Percentiles rank a stretch among this genome's conserved stretches.
Conservation (phyloP, 2,113 vertebrate genomes). For the Hipposideros armiger region DNA sequence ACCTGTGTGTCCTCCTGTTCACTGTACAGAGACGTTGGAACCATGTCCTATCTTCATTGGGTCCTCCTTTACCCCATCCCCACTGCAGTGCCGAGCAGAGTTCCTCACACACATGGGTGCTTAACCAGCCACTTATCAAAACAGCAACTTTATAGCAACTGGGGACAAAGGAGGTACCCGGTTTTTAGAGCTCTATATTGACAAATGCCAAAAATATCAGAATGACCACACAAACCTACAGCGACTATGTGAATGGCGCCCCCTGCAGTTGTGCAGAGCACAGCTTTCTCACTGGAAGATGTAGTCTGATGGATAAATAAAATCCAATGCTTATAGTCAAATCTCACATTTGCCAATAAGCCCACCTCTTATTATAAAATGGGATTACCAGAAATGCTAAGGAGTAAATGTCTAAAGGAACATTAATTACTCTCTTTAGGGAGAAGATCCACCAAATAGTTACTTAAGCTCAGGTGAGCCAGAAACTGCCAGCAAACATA, state of each 20-base stretch:
- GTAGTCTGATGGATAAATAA: background rate
- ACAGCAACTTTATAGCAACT: background rate
- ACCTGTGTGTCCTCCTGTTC: background rate
- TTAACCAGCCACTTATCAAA: background rate
- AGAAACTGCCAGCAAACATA: background rate
- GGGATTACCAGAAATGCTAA: background rate
- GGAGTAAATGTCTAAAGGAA: background rate
- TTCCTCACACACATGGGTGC: background rate
- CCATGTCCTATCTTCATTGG: background rate
- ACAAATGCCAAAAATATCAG: background rate
- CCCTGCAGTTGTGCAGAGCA: background rate
- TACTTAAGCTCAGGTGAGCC: conserved; percentile 1
- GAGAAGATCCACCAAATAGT: background rate
- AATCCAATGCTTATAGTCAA: background rate
- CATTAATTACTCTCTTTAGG: background rate
- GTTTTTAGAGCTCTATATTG: background rate
- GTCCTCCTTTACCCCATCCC: background rate
- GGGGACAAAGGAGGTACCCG: background rate
- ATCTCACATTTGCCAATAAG: background rate
- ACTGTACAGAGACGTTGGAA: background rate
- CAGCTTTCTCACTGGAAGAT: background rate
- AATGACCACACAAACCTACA: background rate
- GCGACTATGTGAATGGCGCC: fast-evolving
- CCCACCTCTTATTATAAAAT: background rate
- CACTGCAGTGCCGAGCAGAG: background rate